Base-by-base conservation (phyloP, 2,797 vertebrate species). In the Trematomus bernacchii region DNA sequence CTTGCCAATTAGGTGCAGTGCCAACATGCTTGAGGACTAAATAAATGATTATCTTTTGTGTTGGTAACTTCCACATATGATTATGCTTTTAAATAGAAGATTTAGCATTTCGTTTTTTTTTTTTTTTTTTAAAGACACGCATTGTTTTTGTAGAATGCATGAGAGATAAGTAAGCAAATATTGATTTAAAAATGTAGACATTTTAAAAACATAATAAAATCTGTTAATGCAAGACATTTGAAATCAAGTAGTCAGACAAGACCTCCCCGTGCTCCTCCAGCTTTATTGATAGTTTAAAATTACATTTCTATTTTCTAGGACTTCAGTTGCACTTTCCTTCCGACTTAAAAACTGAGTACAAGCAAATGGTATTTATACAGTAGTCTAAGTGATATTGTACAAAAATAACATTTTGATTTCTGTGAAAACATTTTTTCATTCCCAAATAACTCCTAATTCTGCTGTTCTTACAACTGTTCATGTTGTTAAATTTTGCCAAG, bases 221-320 rank as follows among this genome's bases (percentile, higher is more conserved):
- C 42, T 67, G 75, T 3, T 50, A 42, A 43, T 2, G 0, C 69
- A 52, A 61, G 0, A 11, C 19, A 8, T 37, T 16, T 30, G 2
- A n/a, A 53, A 48, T 46, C 13, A 69, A 54, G 0, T 77, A 75
- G 52, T 37, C 33, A 37, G 33, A 90, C 93, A 92, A 84, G 90
- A 95, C 92, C 90, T 96, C 97, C 96, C 96, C 97, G 97, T 99
- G 97, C 98, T 98, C 97, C 97, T 99, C 97, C 97, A 98, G 96
- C 96, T 99, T 99, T 99, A 99, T 99, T 99, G 98, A 98, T 97
- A 98, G 97, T 98, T 99, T 99, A 99, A 99, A 99, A 99, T 98
- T 99, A 99, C 97, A 99, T 96, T 94, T 97, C 97, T 98, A 97
- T 97, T 94, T 96, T 98, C 97, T 97, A 98, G 96, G 96, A 99